A percentile compares a stretch with the other conserved stretches of the same genome.
These are phyloP conservation scores for Myrmophylax atrothorax DNA, from an alignment of 2,113 vertebrate species.

Conservation along the genomic window DNA sequence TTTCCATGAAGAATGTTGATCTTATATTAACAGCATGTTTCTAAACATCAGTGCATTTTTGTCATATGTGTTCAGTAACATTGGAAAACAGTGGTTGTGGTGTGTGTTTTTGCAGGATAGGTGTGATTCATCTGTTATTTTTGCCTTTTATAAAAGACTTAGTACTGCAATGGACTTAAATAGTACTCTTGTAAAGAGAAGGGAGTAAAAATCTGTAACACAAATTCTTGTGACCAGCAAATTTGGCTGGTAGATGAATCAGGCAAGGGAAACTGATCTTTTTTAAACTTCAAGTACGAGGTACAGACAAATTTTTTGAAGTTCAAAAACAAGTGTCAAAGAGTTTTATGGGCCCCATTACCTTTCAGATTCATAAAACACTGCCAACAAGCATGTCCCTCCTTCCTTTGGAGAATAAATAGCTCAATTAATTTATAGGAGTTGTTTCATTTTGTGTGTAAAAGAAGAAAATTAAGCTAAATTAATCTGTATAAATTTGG, in stretches of 20 bases:
- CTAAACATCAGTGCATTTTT: neutral
- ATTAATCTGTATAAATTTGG: neutral
- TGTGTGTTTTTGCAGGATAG: neutral
- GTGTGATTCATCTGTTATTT: neutral
- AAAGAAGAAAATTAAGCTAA: constrained; percentile 9
- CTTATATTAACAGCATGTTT: neutral
- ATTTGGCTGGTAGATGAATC: neutral
- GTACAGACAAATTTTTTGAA: neutral
- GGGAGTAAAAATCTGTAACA: neutral
- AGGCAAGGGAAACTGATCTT: neutral
- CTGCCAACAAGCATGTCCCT: neutral
- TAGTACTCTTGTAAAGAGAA: neutral
- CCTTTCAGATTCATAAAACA: constrained; percentile 27
- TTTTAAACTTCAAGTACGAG: neutral
- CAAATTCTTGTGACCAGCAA: neutral
- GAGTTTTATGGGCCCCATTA: constrained; percentile 31
- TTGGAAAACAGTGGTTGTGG: neutral
- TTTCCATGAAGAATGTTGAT: neutral
- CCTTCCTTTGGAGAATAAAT: constrained; percentile 18
- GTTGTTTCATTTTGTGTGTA: neutral
- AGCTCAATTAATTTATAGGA: constrained; percentile 23
- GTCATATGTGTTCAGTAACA: neutral
- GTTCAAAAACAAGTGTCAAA: neutral
- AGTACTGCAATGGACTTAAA: neutral
- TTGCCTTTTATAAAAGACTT: neutral